These are phyloP conservation scores for Florisuga fusca DNA, from an alignment of 2,797 vertebrate species.

Conservation along the genomic window DNA sequence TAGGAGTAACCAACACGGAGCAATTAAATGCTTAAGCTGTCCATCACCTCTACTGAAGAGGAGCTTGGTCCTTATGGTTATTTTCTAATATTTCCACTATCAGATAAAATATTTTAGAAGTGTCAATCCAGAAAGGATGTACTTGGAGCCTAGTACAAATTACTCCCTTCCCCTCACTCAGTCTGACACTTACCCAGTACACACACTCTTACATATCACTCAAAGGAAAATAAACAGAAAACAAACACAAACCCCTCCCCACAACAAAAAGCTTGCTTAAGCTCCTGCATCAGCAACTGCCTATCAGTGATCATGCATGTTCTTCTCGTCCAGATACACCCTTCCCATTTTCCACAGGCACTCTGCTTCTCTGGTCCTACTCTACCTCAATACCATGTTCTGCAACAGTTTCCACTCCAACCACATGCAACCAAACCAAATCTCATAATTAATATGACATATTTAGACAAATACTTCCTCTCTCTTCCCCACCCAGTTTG, in stretches of 20 bases:
- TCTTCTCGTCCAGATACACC: not conserved
- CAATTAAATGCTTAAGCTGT: not conserved
- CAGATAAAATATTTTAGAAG: not conserved
- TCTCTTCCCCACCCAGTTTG: not conserved
- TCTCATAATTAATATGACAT: not conserved
- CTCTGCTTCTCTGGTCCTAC: not conserved
- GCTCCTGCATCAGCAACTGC: not conserved
- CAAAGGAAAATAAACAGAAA: not conserved
- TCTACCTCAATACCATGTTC: not conserved
- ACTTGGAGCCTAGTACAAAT: not conserved
- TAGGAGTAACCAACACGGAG: not conserved
- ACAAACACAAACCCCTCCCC: not conserved
- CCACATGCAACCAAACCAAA: not conserved
- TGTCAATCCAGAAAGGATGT: not conserved
- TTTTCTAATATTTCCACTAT: not conserved
- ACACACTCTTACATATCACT: not conserved
- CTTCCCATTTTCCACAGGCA: not conserved
- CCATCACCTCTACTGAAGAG: not conserved
- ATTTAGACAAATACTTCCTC: not conserved
- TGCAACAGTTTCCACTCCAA: not conserved
- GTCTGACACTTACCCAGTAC: not conserved
- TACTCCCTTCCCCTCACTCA: not conserved
- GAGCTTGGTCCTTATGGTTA: not conserved
- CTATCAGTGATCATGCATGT: not conserved
- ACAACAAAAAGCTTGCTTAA: not conserved